Evolutionary conservation across 2,797 vertebrate genomes (phyloP).

Genomic region (Pterois miles): DNA sequence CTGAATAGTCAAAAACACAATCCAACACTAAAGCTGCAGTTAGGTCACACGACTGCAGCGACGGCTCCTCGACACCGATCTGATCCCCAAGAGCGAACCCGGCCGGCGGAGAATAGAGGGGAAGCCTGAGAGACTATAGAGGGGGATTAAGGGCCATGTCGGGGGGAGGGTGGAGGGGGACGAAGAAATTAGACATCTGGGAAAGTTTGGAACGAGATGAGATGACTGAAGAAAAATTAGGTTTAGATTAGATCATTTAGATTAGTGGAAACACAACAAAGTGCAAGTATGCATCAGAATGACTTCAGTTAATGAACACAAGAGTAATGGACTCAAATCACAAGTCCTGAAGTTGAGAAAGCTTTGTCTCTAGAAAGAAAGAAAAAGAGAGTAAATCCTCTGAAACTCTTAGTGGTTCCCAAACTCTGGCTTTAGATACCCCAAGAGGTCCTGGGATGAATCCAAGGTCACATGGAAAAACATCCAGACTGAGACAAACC

Average conservation of each 20-base stretch:
- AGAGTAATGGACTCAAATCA: neutral
- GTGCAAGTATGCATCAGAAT: neutral
- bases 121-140: too few relatives aligned
- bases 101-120: too few relatives aligned
- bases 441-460: conserved; percentile 18
- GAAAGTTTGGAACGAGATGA: neutral
- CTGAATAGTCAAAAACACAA: neutral
- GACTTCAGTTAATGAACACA: neutral
- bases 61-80: conserved; percentile 13
- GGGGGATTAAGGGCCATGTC: conserved; percentile 20
- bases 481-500: too few relatives aligned
- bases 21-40: conserved; percentile 36
- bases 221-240: neutral
- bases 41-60: conserved; percentile 52
- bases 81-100: conserved; percentile 3
- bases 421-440: conserved; percentile 13
- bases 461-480: conserved; percentile 9
- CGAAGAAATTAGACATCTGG: conserved; percentile 21
- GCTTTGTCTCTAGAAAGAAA: neutral
- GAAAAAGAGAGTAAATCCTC: conserved; percentile 16
- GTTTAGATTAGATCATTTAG: neutral
- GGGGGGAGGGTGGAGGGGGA: neutral
- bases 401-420: conserved; percentile 6
- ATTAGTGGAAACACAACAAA: neutral
- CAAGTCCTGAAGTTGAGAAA: neutral